Base-by-base conservation (phyloP, 64 coral and sea anemone genomes). In the Trachythela sp. region DNA sequence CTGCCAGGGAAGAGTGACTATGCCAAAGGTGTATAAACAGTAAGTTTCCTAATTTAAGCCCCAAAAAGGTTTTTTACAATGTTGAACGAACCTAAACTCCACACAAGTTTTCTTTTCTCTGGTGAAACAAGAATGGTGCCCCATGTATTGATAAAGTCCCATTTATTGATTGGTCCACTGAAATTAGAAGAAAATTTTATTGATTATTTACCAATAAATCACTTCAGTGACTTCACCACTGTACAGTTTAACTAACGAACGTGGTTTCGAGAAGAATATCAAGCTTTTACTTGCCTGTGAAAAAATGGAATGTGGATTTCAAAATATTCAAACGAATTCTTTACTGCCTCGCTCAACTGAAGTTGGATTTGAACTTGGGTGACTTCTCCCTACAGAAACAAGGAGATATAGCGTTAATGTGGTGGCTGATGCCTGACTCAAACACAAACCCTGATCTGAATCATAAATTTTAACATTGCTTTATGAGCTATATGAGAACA, bases 311-410 rank as follows among this genome's bases (percentile, higher is more conserved):
- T 52, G 34, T 99, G 91, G 37, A 95, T 86, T 88, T 99, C 96
- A 54, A 89, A 91, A 27, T 95, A 95, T 59, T 99, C 96, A 93
- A 99, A 99, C 34, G 89, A 92, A 92, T 99, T 99, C 76, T 99
- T 99, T 5, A 95, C 54, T 70, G 70, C 91, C 24, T n/a, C 52
- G 77, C 88, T 90, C 20, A 99, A 68, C 89, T 99, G 96, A 11
- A 99, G 87, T 2, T 91, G 88, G 0, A 99, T 54, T 89, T 99
- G 93, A 35, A 93, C 89, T 26, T 84, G 77, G 71, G 80, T 93
- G 26, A 48, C 85, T 51, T 99, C 93, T 70, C 91, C 91, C 96
- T 99, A 17, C n/a, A 20, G 89, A 50, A 86, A 29, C 40, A 87
- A 84, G 36, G n/a, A 35, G 1, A 41, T 13, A 20, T 43, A 48